These are phyloP conservation scores for Zoroaster sp. DNA, from an alignment of 53 echinoderm and acorn worm genomes.

Conservation along the genomic window DNA sequence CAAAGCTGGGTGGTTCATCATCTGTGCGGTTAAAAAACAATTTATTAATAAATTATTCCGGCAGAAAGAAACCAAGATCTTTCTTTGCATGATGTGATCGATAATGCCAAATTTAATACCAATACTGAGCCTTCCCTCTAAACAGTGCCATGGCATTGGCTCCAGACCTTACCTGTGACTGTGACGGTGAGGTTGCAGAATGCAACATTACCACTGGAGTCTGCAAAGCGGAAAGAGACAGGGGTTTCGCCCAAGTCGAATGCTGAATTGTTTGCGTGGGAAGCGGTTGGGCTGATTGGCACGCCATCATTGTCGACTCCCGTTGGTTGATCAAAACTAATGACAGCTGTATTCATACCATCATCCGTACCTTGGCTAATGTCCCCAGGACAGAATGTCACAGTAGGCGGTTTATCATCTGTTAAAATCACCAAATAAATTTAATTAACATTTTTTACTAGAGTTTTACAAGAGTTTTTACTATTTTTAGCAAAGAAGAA, in stretches of 20 bases:
- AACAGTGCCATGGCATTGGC: no score
- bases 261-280: not conserved
- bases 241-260: conserved; percentile 34
- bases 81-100: not conserved
- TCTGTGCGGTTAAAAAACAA: not conserved
- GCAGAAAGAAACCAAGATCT: not conserved
- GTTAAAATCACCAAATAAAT: not conserved
- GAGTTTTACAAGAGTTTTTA: no score
- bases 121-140: no score
- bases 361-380: not conserved
- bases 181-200: conserved; percentile 51
- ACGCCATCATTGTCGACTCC: not conserved
- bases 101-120: not conserved
- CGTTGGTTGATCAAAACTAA: not conserved
- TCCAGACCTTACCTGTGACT: not conserved
- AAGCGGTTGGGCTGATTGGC: not conserved
- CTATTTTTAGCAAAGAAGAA: no score
- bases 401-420: conserved; percentile 15
- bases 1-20: not conserved
- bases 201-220: conserved; percentile 49
- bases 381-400: not conserved
- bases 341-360: not conserved
- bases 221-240: conserved; percentile 34
- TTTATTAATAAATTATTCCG: no score
- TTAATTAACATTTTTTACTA: no score